Conservation (phyloP, 2,113 vertebrate species). For the Melanostigma gelatinosum region DNA sequence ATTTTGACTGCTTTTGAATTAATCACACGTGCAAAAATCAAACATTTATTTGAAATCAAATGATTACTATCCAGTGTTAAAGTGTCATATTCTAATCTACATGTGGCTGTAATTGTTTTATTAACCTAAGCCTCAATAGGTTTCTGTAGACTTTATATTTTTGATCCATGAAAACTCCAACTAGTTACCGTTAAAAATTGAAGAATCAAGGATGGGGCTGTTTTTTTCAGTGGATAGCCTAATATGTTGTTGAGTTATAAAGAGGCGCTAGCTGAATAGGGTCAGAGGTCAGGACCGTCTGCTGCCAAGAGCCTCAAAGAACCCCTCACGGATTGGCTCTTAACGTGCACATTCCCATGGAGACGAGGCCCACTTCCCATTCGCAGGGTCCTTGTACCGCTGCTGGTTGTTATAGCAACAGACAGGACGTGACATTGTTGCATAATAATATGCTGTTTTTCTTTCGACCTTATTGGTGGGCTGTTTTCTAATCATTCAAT, state of each 20-base stretch:
- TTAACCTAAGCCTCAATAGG: not conserved
- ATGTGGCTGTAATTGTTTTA: not conserved
- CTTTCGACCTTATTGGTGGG: slow-evolving; percentile 47
- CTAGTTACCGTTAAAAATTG: not conserved
- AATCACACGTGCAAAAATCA: not conserved
- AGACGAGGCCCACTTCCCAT: slow-evolving; percentile 59
- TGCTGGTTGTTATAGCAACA: slow-evolving; percentile 80
- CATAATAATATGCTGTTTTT: slow-evolving; percentile 58
- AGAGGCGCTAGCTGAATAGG: slow-evolving; percentile 57
- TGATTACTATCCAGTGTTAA: not conserved
- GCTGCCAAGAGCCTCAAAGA: slow-evolving; percentile 61
- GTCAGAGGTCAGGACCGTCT: slow-evolving; percentile 61
- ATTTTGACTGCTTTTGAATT: slow-evolving; percentile 1
- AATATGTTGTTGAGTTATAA: slow-evolving; percentile 45
- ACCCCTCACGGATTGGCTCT: slow-evolving; percentile 62
- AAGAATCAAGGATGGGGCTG: not conserved
- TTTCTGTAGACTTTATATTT: not conserved
- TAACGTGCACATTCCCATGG: slow-evolving; percentile 68
- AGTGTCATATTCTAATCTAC: not conserved
- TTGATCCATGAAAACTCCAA: not conserved
- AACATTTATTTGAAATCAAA: too few relatives aligned
- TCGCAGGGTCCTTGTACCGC: slow-evolving; percentile 56
- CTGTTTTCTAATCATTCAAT: slow-evolving; percentile 37
- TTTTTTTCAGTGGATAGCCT: not conserved
- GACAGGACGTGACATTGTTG: slow-evolving; percentile 73